These are phyloP conservation scores for Zoanthus gigantus DNA, from an alignment of 92 coral and sea anemone genomes.

Conservation along the genomic window DNA sequence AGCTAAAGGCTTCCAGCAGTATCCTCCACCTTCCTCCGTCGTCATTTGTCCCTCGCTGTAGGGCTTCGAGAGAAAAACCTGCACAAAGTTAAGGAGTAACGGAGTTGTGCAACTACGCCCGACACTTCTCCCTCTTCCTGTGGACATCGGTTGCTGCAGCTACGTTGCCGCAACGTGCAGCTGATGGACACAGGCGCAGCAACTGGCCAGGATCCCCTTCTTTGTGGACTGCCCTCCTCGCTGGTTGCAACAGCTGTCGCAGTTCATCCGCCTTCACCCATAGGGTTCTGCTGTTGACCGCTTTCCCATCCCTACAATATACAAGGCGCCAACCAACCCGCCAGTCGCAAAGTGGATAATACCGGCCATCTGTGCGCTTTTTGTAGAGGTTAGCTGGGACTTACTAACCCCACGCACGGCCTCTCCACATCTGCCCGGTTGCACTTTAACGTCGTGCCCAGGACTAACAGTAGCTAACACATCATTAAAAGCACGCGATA, in stretches of 20 bases:
- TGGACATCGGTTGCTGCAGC: conserved; percentile 26
- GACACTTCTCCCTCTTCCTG: conserved; percentile 35
- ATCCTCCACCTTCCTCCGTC: conserved; percentile 18
- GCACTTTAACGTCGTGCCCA: neutral
- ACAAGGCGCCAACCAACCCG: conserved; percentile 26
- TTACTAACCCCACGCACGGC: conserved; percentile 13
- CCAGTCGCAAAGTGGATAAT: conserved; percentile 26
- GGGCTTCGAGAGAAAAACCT: conserved; percentile 28
- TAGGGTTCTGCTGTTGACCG: conserved; percentile 8
- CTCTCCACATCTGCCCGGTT: no score
- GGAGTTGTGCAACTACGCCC: conserved; percentile 28
- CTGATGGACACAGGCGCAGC: conserved; percentile 25
- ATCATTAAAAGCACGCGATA: no score
- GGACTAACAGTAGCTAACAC: neutral
- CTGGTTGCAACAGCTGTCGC: conserved; percentile 13
- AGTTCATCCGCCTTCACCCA: neutral
- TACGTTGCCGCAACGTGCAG: conserved; percentile 20
- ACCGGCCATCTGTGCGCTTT: conserved; percentile 18
- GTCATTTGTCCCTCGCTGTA: conserved; percentile 16
- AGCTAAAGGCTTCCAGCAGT: conserved; percentile 17
- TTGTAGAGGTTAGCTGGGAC: conserved; percentile 25
- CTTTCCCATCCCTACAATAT: neutral
- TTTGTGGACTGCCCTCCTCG: conserved; percentile 19
- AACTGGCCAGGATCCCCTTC: conserved; percentile 17
- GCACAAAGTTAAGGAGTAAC: conserved; percentile 33